A percentile compares a stretch with the other conserved stretches of the same genome.
Conservation (phyloP, 2,888 invertebrate genomes). For the Trichogramma evanescens region DNA sequence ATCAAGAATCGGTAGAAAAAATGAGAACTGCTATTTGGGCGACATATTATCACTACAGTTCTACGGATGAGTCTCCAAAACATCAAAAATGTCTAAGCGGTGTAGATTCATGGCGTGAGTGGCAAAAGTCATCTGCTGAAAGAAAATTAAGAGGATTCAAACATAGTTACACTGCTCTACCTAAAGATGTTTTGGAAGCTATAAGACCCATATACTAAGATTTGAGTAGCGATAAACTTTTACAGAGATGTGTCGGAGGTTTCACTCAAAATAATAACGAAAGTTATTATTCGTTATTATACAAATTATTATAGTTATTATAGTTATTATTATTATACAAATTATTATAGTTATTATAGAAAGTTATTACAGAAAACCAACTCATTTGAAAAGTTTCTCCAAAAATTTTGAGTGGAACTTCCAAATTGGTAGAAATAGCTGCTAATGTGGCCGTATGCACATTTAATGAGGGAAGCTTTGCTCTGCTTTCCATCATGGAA, state of each 20-base stretch:
- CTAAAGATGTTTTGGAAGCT: slow-evolving; percentile 23
- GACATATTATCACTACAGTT: slow-evolving; percentile 18
- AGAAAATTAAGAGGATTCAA: slow-evolving; percentile 7
- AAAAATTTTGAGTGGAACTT: slow-evolving; percentile 17
- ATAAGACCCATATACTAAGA: slow-evolving; percentile 32
- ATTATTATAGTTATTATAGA: too few relatives aligned
- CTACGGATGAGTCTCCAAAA: slow-evolving; percentile 16
- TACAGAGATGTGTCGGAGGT: slow-evolving; percentile 29
- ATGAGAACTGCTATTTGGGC: slow-evolving; percentile 25
- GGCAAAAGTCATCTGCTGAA: slow-evolving; percentile 14
- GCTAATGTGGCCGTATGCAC: slow-evolving; percentile 21
- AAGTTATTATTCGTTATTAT: too few relatives aligned
- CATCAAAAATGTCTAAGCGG: slow-evolving; percentile 15
- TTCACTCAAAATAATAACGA: slow-evolving; percentile 23
- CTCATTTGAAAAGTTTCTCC: slow-evolving; percentile 22
- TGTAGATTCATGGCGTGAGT: slow-evolving; percentile 16
- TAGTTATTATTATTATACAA: too few relatives aligned
- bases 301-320: too few relatives aligned
- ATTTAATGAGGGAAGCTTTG: slow-evolving; percentile 21
- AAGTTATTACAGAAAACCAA: too few relatives aligned
- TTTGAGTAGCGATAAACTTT: slow-evolving; percentile 30
- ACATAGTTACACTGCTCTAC: slow-evolving; percentile 14
- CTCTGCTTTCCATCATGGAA: slow-evolving; percentile 18
- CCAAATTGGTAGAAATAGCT: slow-evolving; percentile 20
- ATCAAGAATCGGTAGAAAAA: slow-evolving; percentile 19